Percentiles rank a stretch among this genome's conserved stretches.
Evolutionary conservation across 2,888 invertebrate species (phyloP).

Genomic region (Stictocephala bisonia): DNA sequence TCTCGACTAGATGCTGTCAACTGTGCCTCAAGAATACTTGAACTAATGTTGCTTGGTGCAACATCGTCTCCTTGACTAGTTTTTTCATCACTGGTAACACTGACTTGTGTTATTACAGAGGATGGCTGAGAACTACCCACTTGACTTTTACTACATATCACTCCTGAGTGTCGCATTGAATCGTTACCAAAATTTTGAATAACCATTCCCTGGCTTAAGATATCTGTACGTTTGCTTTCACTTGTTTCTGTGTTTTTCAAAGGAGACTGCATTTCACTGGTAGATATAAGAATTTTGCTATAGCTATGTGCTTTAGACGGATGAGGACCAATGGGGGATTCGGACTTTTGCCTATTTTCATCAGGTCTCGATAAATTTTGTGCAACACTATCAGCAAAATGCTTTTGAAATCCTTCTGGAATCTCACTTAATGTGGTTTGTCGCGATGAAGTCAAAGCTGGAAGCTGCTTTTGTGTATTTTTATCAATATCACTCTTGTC

Average conservation of each 20-base stretch:
- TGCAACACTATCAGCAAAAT: constrained; percentile 23
- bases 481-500: constrained; percentile 30
- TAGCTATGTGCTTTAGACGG: constrained; percentile 36
- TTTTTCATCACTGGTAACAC: constrained; percentile 33
- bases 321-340: constrained; percentile 10
- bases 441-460: not conserved
- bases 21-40: constrained; percentile 57
- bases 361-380: constrained; percentile 20
- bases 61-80: constrained; percentile 25
- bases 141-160: constrained; percentile 44
- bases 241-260: not conserved
- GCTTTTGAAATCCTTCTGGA: constrained; percentile 28
- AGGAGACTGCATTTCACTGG: constrained; percentile 24
- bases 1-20: constrained; percentile 47
- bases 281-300: constrained; percentile 24
- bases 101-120: constrained; percentile 38
- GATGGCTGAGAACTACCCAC: constrained; percentile 27
- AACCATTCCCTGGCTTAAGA: not conserved
- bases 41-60: constrained; percentile 48
- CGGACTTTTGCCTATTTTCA: not conserved
- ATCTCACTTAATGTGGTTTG: constrained; percentile 3
- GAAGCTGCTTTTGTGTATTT: not conserved
- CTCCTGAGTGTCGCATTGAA: constrained; percentile 30
- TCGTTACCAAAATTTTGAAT: constrained; percentile 41
- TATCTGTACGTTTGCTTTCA: constrained; percentile 7